Percentiles rank a stretch among this genome's conserved stretches.
These are phyloP conservation scores for Campoletis sonorensis DNA, from an alignment of 1,140 invertebrate genomes.

Conservation along the genomic window DNA sequence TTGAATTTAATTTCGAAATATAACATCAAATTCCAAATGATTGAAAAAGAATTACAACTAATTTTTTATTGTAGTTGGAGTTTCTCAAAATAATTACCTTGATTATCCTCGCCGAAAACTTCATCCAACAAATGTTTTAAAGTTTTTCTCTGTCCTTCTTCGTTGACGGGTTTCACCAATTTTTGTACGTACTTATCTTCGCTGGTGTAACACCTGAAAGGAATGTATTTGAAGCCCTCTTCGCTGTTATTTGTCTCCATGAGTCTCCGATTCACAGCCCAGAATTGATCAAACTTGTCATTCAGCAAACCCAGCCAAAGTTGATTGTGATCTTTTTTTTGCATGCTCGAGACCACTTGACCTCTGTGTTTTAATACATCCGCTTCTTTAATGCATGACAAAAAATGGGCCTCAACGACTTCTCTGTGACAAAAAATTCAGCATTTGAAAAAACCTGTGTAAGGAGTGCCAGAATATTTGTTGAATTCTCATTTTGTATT, in stretches of 20 bases:
- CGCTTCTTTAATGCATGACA: conserved; percentile 98
- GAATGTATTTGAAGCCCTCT: conserved; percentile 94
- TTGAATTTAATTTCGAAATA: too few species aligned
- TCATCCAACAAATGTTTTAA: conserved; percentile 84
- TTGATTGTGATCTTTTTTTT: conserved; percentile 98
- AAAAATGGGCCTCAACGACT: conserved; percentile 93
- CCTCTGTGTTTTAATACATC: conserved; percentile 96
- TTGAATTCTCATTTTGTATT: too few species aligned
- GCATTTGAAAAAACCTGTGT: neutral
- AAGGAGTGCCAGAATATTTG: neutral
- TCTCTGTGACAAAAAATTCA: conserved; percentile 82
- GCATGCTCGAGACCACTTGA: conserved; percentile 95
- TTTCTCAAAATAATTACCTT: conserved; percentile 68
- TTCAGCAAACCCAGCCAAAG: conserved; percentile 96
- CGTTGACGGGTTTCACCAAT: conserved; percentile 85
- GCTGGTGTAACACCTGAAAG: conserved; percentile 91
- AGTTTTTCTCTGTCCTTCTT: conserved; percentile 85
- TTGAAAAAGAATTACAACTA: too few species aligned
- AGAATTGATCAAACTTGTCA: conserved; percentile 99
- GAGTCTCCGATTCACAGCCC: conserved; percentile 95
- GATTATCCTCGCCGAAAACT: conserved; percentile 81
- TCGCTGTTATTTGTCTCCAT: conserved; percentile 89
- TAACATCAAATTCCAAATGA: too few species aligned
- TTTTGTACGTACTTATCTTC: conserved; percentile 86
- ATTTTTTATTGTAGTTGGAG: too few species aligned